Conservation (phyloP, 2,113 vertebrate genomes). For the Gulo gulo region DNA sequence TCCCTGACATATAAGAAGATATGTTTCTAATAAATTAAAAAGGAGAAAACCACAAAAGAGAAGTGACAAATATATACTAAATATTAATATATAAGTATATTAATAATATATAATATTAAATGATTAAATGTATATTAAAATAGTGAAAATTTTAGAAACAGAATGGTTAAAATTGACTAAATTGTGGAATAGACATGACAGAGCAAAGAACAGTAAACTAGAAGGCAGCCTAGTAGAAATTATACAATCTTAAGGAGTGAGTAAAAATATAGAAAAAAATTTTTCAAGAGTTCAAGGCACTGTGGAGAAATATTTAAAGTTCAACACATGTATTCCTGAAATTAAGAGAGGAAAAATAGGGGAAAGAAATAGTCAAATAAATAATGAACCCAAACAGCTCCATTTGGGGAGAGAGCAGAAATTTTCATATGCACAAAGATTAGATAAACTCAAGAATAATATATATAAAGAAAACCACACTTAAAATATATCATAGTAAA, state of each 20-base stretch:
- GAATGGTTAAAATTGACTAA: neutral
- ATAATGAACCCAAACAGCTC: neutral
- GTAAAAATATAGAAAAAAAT: neutral
- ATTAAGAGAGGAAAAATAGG: neutral
- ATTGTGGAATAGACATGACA: neutral
- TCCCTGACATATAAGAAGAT: neutral
- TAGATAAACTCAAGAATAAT: neutral
- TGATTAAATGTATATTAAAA: neutral
- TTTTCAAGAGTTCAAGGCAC: neutral
- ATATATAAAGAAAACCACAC: neutral
- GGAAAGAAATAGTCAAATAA: neutral
- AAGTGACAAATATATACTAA: neutral
- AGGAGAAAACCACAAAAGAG: neutral
- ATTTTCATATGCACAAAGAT: neutral
- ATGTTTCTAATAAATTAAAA: neutral
- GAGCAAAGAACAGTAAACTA: neutral
- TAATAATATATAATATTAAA: neutral
- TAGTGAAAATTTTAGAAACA: neutral
- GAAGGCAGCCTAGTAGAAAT: neutral
- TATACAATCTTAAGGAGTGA: neutral
- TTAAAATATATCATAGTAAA: neutral
- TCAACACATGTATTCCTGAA: neutral
- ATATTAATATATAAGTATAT: neutral
- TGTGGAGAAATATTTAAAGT: neutral
- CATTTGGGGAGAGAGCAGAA: neutral